Conservation (phyloP, 2,113 vertebrate species). For the Chinchilla lanigera region DNA sequence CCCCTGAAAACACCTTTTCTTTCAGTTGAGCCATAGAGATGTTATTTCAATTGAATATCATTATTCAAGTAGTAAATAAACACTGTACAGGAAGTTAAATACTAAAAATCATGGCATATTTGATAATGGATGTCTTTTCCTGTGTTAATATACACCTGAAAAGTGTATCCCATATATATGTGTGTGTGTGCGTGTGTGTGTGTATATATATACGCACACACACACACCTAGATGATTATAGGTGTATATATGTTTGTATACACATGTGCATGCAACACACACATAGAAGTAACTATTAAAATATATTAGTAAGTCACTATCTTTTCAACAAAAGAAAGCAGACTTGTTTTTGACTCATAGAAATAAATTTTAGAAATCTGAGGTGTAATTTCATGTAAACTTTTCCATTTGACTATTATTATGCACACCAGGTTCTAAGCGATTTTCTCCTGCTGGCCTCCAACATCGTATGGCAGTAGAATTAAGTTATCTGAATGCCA, state of each 20-base stretch:
- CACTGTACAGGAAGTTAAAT: conserved; percentile 22
- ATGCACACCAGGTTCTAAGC: conserved; percentile 87
- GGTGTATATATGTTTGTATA: neutral
- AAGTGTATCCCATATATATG: neutral
- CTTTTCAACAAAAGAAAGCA: conserved; percentile 34
- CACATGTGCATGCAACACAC: neutral
- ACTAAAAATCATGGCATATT: conserved; percentile 17
- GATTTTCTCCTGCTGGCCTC: conserved; percentile 92
- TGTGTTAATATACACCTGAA: conserved; percentile 18
- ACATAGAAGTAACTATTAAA: neutral
- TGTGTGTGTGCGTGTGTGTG: neutral
- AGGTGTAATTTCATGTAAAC: neutral
- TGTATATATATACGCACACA: neutral
- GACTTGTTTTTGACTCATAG: neutral
- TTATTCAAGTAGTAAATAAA: conserved; percentile 48
- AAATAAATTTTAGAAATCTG: conserved; percentile 47
- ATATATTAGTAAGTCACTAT: neutral
- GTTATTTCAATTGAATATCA: conserved; percentile 29
- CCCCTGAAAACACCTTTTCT: neutral
- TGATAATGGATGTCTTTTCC: neutral
- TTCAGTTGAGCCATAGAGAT: neutral
- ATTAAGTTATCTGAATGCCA: conserved; percentile 92
- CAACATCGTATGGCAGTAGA: conserved; percentile 95
- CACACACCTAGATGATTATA: neutral
- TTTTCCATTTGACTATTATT: neutral